Base-by-base conservation (phyloP, 2,888 invertebrate species). In the Cantharis rustica region DNA sequence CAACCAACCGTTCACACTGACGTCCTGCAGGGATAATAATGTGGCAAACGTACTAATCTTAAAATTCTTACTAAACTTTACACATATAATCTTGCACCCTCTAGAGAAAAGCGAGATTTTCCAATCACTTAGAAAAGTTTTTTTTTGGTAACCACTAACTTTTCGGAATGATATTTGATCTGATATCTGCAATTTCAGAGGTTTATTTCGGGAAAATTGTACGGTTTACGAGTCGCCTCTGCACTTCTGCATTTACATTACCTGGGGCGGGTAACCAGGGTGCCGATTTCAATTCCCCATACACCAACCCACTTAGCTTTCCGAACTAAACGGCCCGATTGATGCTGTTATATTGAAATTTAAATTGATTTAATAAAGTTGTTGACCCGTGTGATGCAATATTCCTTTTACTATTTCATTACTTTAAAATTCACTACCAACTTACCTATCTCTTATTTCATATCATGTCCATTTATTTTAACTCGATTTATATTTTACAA, bases 1-100 rank as follows among this genome's bases (percentile, higher is more conserved):
- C 77, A 80, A 70, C 75, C 73, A 76, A 76, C 72, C 79, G 76
- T 79, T 76, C 73, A 79, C 79, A 75, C 79, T 78, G 77, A 79
- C 72, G 73, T 76, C 79, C 73, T 75, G 78, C 74, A 71, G 79
- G 77, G 78, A 79, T 80, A 71, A 69, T 77, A 75, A 74, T 80
- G 80, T 77, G 80, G 79, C 75, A 79, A 80, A 76, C 72, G 71
- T 75, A 66, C 69, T 72, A 77, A 77, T 77, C 77, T 72, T 26
- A 64, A 23, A 31, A 73, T 20, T 71, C 62, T 61, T 69, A 47
- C 47, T 47, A 71, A 71, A 61, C 66, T 64, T 66, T 66, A 20
- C 23, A 66, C 64, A 23, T 23, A 66, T 20, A 66, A 66, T 66
- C 64, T 66, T 16, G 20, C n/a, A 47, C 47, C 47, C 47, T 23